Percentiles rank a stretch among this genome's conserved stretches.
Conservation (phyloP, 2,888 invertebrate genomes). For the Ochropacha duplaris region DNA sequence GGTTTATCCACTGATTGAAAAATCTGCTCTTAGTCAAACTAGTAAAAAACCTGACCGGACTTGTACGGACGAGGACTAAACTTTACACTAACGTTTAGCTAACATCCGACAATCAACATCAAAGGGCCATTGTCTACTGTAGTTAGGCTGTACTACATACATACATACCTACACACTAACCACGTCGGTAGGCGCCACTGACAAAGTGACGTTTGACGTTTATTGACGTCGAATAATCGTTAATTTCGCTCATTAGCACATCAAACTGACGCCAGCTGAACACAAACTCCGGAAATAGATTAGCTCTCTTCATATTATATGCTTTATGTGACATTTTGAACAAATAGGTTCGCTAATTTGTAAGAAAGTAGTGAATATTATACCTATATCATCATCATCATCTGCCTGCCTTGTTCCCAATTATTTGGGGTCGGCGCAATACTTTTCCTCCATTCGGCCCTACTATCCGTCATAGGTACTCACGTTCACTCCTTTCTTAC, state of each 20-base stretch:
- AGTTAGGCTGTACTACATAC: background rate
- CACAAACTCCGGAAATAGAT: conserved; percentile 16
- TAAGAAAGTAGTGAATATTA: too few relatives aligned
- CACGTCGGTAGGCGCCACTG: conserved; percentile 8
- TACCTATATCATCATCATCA: too few relatives aligned
- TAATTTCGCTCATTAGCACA: conserved; percentile 48
- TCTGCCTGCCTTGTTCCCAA: too few relatives aligned
- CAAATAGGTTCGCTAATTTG: too few relatives aligned
- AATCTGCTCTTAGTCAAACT: too few relatives aligned
- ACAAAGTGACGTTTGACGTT: conserved; percentile 39
- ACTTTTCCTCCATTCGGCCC: too few relatives aligned
- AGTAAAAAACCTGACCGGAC: too few relatives aligned
- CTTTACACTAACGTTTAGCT: background rate
- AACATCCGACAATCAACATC: background rate
- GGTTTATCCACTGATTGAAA: too few relatives aligned
- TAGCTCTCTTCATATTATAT: conserved; percentile 17
- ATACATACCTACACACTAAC: background rate
- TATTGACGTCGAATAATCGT: conserved; percentile 35
- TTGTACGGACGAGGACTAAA: too few relatives aligned
- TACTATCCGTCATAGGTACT: too few relatives aligned
- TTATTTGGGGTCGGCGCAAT: too few relatives aligned
- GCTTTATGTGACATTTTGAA: conserved; percentile 19
- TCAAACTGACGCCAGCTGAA: conserved; percentile 29
- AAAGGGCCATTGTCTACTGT: background rate
- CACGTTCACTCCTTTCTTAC: too few relatives aligned